These are phyloP conservation scores for Drosophila takahashii DNA, from an alignment of 1,140 invertebrate species.

Conservation along the genomic window DNA sequence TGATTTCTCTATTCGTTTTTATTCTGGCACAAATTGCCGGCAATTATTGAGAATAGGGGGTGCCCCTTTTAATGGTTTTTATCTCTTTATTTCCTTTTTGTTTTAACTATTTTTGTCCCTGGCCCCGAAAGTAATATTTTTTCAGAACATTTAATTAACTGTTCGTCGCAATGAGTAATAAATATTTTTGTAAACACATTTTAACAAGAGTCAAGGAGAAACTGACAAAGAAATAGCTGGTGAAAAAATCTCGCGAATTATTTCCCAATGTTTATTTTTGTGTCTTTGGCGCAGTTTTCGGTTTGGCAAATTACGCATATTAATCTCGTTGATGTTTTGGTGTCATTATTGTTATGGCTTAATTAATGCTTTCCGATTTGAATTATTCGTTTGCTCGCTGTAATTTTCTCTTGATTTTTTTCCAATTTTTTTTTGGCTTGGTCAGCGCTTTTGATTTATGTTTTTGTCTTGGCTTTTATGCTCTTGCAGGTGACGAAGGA, in stretches of 20 bases:
- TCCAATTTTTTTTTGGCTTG: constrained; percentile 9
- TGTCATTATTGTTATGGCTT: constrained; percentile 66
- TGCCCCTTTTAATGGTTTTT: constrained; percentile 5
- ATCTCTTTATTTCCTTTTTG: not conserved
- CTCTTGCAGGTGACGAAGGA: constrained; percentile 21
- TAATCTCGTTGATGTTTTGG: constrained; percentile 23
- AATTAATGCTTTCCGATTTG: constrained; percentile 62
- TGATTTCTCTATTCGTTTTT: constrained; percentile 30
- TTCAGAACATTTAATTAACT: constrained; percentile 25
- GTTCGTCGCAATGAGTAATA: constrained; percentile 15
- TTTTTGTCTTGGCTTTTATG: constrained; percentile 36
- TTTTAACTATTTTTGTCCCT: constrained; percentile 26
- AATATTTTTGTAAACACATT: constrained; percentile 22
- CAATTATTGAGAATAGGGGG: constrained; percentile 18
- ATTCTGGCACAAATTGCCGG: constrained; percentile 31
- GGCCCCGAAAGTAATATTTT: constrained; percentile 32
- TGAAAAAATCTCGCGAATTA: not conserved
- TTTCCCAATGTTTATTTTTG: constrained; percentile 28
- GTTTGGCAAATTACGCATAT: constrained; percentile 25
- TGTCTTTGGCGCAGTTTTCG: constrained; percentile 10
- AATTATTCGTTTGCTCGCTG: constrained; percentile 5
- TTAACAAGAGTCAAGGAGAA: constrained; percentile 13
- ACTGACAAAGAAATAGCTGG: not conserved
- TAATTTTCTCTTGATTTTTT: constrained; percentile 24
- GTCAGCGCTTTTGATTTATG: constrained; percentile 52